Conservation (phyloP, 2,113 vertebrate genomes). For the Tenebrosternarchus preto region DNA sequence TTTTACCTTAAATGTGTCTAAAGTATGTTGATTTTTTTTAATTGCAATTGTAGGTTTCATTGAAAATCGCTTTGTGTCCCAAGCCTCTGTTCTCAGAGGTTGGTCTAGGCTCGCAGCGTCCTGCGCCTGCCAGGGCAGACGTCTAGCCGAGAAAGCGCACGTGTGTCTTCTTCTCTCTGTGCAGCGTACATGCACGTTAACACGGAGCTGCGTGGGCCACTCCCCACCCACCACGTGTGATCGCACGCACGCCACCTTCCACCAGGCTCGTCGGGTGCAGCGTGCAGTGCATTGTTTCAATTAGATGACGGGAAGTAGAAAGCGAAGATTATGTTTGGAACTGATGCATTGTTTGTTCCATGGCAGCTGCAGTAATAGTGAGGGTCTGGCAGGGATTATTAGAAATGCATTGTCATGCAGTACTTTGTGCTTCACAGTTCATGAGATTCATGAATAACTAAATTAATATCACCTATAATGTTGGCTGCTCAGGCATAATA, state of each 20-base stretch:
- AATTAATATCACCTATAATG: conserved; percentile 67
- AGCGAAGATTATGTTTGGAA: conserved; percentile 44
- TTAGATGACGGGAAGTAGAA: conserved; percentile 35
- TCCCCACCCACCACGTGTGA: too few species aligned
- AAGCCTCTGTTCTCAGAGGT: too few species aligned
- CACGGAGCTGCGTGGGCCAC: too few species aligned
- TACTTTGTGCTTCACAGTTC: conserved; percentile 68
- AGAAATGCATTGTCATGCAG: conserved; percentile 64
- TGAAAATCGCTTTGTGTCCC: too few species aligned
- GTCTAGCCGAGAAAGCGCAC: background rate
- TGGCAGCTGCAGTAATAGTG: conserved; percentile 34
- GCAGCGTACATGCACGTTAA: too few species aligned
- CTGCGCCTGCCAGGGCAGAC: background rate
- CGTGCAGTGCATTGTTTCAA: conserved; percentile 52
- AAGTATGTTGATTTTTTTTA: too few species aligned
- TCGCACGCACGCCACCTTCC: too few species aligned
- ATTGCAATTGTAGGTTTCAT: too few species aligned
- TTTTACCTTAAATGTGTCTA: too few species aligned
- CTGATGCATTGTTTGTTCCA: conserved; percentile 50
- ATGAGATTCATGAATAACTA: conserved; percentile 70
- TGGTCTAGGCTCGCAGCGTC: background rate
- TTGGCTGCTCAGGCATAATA: conserved; percentile 66
- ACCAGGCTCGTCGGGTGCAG: conserved; percentile 19
- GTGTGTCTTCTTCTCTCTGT: background rate
- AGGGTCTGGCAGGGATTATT: conserved; percentile 48